Percentiles rank a stretch among this genome's conserved stretches.
These are phyloP conservation scores for Ciconia stormi DNA, from an alignment of 2,113 vertebrate species.

Conservation along the genomic window DNA sequence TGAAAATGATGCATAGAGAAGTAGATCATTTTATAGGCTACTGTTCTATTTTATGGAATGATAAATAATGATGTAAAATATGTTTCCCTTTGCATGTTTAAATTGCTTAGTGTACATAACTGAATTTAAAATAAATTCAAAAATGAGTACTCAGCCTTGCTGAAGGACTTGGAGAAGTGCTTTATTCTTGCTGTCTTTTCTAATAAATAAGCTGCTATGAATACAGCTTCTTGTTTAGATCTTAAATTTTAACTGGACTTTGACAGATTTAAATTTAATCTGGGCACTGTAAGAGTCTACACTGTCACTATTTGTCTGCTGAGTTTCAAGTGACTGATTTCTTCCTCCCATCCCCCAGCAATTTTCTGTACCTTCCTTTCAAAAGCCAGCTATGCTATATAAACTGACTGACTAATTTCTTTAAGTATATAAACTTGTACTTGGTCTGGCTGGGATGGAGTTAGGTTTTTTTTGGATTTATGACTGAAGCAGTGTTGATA, in stretches of 20 bases:
- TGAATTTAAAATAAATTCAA: constrained; percentile 34
- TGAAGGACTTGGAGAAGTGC: neutral
- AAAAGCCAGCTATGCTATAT: neutral
- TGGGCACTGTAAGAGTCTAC: neutral
- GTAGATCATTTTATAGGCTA: constrained; percentile 35
- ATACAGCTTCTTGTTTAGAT: constrained; percentile 16
- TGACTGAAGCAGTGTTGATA: neutral
- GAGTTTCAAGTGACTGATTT: neutral
- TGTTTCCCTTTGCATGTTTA: constrained; percentile 39
- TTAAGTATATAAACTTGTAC: neutral
- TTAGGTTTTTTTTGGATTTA: neutral
- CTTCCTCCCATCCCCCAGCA: neutral
- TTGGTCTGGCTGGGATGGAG: neutral
- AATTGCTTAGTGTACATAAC: constrained; percentile 11
- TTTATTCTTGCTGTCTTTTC: constrained; percentile 25
- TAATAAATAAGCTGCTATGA: neutral
- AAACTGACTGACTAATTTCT: neutral
- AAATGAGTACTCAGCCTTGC: neutral
- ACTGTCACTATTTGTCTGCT: neutral
- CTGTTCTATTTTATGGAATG: constrained; percentile 46
- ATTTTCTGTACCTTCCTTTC: neutral
- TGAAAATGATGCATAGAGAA: constrained; percentile 29
- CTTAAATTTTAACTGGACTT: constrained; percentile 17
- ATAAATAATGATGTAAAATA: constrained; percentile 55
- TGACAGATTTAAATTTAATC: constrained; percentile 31